Evolutionary conservation across 23 tunicate genomes (phyloP).

Genomic region (Phallusia fumigata): DNA sequence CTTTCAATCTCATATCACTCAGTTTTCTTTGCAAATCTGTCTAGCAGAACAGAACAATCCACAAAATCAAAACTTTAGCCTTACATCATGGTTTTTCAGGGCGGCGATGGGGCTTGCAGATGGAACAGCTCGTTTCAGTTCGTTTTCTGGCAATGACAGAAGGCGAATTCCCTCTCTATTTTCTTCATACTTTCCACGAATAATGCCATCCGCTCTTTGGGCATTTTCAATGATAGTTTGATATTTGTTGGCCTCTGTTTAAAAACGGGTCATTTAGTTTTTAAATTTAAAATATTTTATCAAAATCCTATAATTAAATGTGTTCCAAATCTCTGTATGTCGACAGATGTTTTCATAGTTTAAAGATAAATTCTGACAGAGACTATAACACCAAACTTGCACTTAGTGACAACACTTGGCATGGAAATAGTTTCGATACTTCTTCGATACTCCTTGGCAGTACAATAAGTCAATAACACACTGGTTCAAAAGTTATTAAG

Average conservation of each 20-base stretch:
- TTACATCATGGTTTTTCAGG: conserved; percentile 78
- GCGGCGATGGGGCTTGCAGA: conserved; percentile 79
- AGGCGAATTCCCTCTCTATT: conserved; percentile 75
- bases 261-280: neutral
- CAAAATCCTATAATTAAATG: neutral
- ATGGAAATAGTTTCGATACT: too few species aligned
- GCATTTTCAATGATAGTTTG: conserved; percentile 87
- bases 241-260: conserved; percentile 79
- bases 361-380: too few species aligned
- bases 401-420: too few species aligned
- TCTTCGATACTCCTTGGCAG: too few species aligned
- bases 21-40: too few species aligned
- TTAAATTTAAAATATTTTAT: neutral
- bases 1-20: too few species aligned
- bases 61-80: conserved; percentile 6
- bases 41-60: too few species aligned
- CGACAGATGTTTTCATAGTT: too few species aligned
- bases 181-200: conserved; percentile 56
- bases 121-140: conserved; percentile 79
- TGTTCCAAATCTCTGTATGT: too few species aligned
- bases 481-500: too few species aligned
- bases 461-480: too few species aligned
- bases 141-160: conserved; percentile 58
- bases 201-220: conserved; percentile 81
- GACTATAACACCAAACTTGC: too few species aligned